phyloP scores from a whole-genome alignment of 2,888 invertebrate genomes.

The Xanthia icteritia region DNA sequence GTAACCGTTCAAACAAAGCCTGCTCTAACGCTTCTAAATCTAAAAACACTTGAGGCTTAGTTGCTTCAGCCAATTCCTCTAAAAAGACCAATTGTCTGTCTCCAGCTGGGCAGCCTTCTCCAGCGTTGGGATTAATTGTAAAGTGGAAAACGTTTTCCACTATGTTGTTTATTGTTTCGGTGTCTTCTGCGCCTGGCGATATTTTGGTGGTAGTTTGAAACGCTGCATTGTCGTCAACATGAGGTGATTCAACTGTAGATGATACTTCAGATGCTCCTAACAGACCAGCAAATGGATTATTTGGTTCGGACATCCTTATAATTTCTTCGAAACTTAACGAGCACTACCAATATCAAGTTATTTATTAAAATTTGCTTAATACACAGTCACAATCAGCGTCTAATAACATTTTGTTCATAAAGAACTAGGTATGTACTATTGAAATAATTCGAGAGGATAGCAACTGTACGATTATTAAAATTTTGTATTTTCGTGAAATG shows the following conservation, averaged over 20 bases:
- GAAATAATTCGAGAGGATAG: slow-evolving; percentile 31
- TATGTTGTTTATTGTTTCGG: slow-evolving; percentile 87
- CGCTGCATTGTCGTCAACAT: slow-evolving; percentile 69
- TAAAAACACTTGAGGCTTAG: slow-evolving; percentile 86
- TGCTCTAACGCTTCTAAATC: slow-evolving; percentile 93
- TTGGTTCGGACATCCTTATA: slow-evolving; percentile 82
- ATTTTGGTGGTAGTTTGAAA: slow-evolving; percentile 73
- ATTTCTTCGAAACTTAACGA: slow-evolving; percentile 51
- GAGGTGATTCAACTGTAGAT: slow-evolving; percentile 70
- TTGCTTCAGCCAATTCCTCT: slow-evolving; percentile 91
- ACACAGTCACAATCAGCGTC: slow-evolving; percentile 45
- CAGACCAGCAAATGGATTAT: slow-evolving; percentile 86
- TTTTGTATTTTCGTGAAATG: slow-evolving; percentile 65
- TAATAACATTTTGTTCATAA: slow-evolving; percentile 55
- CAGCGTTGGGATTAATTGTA: slow-evolving; percentile 90
- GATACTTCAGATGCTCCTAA: slow-evolving; percentile 79
- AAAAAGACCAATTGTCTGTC: slow-evolving; percentile 91
- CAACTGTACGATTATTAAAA: slow-evolving; percentile 28
- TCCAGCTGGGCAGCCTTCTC: slow-evolving; percentile 70
- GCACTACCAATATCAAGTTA: slow-evolving; percentile 48
- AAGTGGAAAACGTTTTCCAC: slow-evolving; percentile 94
- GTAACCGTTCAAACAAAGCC: slow-evolving; percentile 94
- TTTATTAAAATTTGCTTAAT: slow-evolving; percentile 43
- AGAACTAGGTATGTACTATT: slow-evolving; percentile 37
- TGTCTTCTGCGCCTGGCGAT: slow-evolving; percentile 74